Evolutionary conservation across 2,797 vertebrate genomes (phyloP).

Genomic region (Sylvilagus floridanus): DNA sequence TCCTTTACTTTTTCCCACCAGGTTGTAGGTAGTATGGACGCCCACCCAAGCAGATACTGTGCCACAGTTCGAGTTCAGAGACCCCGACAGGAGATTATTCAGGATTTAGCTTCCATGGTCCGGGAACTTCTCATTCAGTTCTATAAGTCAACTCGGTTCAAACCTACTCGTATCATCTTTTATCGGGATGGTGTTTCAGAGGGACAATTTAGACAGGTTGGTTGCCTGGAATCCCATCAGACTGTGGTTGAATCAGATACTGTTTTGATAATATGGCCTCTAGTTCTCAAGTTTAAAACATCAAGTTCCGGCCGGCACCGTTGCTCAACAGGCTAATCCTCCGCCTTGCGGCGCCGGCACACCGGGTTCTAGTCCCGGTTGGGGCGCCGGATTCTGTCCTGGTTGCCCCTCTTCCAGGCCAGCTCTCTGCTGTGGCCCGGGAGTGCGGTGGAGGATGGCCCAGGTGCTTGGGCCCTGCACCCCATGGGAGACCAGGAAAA

Average conservation of each 20-base stretch:
- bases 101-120: conserved; percentile 98
- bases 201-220: conserved; percentile 98
- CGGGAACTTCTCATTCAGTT: conserved; percentile 98
- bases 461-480: too few species aligned
- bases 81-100: conserved; percentile 98
- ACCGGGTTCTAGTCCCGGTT: too few species aligned
- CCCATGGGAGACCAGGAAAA: too few species aligned
- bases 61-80: conserved; percentile 98
- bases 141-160: conserved; percentile 99
- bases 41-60: conserved; percentile 98
- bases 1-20: conserved; percentile 77
- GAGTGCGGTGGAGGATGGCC: too few species aligned
- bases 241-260: conserved; percentile 24
- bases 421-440: too few species aligned
- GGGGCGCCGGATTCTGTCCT: too few species aligned
- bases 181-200: conserved; percentile 99
- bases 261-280: conserved; percentile 11
- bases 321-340: too few species aligned
- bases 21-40: conserved; percentile 99
- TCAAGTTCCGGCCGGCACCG: too few species aligned
- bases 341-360: too few species aligned
- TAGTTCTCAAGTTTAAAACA: conserved; percentile 54
- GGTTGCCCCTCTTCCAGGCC: too few species aligned
- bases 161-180: conserved; percentile 98
- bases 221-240: conserved; percentile 54